Conservation (phyloP, 92 coral and sea anemone genomes). For the Palythoa grandiflora region DNA sequence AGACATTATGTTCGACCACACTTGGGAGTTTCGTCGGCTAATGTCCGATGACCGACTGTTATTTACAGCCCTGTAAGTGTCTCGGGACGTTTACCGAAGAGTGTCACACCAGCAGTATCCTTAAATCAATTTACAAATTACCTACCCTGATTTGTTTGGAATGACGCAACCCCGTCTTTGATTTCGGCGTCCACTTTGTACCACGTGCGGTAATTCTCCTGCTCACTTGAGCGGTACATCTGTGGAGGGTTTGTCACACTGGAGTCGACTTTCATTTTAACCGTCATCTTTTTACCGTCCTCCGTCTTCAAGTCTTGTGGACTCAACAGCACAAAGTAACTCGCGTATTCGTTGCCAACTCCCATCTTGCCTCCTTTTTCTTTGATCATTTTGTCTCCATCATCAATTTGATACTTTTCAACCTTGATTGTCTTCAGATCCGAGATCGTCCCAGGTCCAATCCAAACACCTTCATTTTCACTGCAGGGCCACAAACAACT, state of each 20-base stretch:
- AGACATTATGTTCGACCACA: too few relatives aligned
- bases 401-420: constrained; percentile 78
- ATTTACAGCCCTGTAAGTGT: too few relatives aligned
- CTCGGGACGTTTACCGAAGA: too few relatives aligned
- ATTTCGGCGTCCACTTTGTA: constrained; percentile 75
- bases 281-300: constrained; percentile 65
- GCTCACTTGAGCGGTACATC: constrained; percentile 78
- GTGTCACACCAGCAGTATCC: neutral
- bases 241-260: constrained; percentile 74
- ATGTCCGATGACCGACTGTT: too few relatives aligned
- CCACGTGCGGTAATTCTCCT: constrained; percentile 80
- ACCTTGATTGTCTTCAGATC: constrained; percentile 73
- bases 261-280: constrained; percentile 77
- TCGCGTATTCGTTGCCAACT: constrained; percentile 93
- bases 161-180: constrained; percentile 66
- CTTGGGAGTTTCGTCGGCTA: too few relatives aligned
- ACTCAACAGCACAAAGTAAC: constrained; percentile 79
- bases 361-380: constrained; percentile 86
- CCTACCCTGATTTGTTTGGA: constrained; percentile 80
- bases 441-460: constrained; percentile 71
- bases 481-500: neutral
- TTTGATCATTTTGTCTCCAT: constrained; percentile 81
- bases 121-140: neutral
- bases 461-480: constrained; percentile 79
- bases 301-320: constrained; percentile 83